A percentile compares a stretch with the other conserved stretches of the same genome.
Conservation (phyloP, 1,140 invertebrate species). For the Hetaerina americana region DNA sequence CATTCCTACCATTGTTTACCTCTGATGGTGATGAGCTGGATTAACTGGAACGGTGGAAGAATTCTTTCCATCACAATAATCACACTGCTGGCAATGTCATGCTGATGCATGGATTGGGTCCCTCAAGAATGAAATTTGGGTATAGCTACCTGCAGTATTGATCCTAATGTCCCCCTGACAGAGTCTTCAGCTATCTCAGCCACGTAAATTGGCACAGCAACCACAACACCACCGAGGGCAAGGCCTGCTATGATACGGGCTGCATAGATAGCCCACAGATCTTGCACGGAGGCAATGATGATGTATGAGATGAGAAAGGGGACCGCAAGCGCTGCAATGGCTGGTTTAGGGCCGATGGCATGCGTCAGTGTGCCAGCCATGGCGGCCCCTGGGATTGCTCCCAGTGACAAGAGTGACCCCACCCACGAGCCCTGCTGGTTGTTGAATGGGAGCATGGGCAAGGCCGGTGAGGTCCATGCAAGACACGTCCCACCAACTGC, state of each 20-base stretch:
- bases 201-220: conserved; percentile 41
- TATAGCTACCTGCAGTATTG: conserved; percentile 51
- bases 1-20: too few species aligned
- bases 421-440: conserved; percentile 48
- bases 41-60: too few species aligned
- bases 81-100: too few species aligned
- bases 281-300: conserved; percentile 17
- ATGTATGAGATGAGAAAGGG: conserved; percentile 14
- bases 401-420: conserved; percentile 39
- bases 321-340: conserved; percentile 12
- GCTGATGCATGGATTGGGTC: too few species aligned
- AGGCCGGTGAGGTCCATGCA: conserved; percentile 44
- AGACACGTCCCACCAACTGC: conserved; percentile 26
- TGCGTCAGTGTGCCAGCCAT: conserved; percentile 25
- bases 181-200: conserved; percentile 36
- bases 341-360: conserved; percentile 8
- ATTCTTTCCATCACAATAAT: too few species aligned
- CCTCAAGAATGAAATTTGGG: too few species aligned
- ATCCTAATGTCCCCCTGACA: conserved; percentile 42
- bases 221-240: conserved; percentile 42
- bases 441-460: conserved; percentile 38
- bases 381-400: conserved; percentile 30
- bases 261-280: conserved; percentile 28
- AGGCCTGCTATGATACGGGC: conserved; percentile 42
- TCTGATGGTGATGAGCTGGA: too few species aligned